Evolutionary conservation across 2,888 invertebrate species (phyloP).

Genomic region (Geophilus truncorum): DNA sequence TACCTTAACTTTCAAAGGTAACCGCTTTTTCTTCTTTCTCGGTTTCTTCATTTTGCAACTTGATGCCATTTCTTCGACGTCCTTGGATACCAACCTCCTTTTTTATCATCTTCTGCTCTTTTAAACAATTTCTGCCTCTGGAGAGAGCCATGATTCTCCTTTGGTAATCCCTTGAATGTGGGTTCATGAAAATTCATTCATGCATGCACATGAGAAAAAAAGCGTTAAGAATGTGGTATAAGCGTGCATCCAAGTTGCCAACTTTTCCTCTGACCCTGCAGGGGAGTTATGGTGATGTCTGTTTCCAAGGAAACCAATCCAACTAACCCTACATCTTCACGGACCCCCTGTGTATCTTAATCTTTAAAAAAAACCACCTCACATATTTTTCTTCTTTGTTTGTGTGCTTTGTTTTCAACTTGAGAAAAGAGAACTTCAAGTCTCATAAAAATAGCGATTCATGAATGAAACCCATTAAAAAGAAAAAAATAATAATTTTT

Average conservation of each 20-base stretch:
- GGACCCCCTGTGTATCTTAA: background rate
- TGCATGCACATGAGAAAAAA: background rate
- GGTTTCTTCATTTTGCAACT: background rate
- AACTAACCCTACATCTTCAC: background rate
- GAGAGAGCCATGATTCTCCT: background rate
- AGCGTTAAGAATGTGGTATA: background rate
- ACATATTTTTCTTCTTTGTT: background rate
- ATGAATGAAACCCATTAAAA: background rate
- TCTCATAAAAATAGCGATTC: background rate
- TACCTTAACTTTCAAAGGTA: background rate
- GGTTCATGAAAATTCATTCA: conserved; percentile 12
- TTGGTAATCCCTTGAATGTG: background rate
- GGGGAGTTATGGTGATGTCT: conserved; percentile 16
- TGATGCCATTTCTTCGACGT: background rate
- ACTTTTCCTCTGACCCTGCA: background rate
- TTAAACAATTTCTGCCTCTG: background rate
- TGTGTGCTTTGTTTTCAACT: background rate
- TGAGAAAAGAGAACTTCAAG: background rate
- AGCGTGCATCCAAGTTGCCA: background rate
- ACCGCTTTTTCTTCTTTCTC: background rate
- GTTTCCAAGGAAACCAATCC: conserved; percentile 11
- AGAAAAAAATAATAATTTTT: background rate
- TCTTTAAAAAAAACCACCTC: background rate
- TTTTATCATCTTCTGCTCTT: background rate
- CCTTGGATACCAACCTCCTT: background rate